A percentile compares a stretch with the other conserved stretches of the same genome.
Conservation (phyloP, 2,797 vertebrate genomes). For the Bucorvus abyssinicus region DNA sequence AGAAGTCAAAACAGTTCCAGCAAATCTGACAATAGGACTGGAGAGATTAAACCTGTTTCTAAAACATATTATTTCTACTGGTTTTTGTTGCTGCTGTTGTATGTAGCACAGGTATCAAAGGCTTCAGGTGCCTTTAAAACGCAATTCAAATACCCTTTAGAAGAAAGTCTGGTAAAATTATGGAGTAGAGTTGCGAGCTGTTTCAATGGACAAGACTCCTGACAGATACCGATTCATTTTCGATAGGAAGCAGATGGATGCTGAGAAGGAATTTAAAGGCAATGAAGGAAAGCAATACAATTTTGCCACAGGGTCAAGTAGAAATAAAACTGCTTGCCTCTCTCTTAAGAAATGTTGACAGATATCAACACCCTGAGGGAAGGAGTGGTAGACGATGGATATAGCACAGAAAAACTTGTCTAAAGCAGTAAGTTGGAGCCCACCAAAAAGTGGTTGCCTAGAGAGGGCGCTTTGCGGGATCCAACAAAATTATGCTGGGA, state of each 20-base stretch:
- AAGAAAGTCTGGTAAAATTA: not conserved
- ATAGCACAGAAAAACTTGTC: constrained; percentile 31
- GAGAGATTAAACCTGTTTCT: not conserved
- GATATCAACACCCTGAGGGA: constrained; percentile 3
- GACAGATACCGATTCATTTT: not conserved
- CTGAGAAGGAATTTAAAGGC: constrained; percentile 2
- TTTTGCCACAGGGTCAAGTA: not conserved
- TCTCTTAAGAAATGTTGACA: constrained; percentile 33
- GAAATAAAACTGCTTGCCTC: constrained; percentile 42
- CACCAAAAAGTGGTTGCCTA: constrained; percentile 39
- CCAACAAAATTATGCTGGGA: not conserved
- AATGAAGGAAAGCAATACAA: constrained; percentile 11
- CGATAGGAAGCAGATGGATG: not conserved
- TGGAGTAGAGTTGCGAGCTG: not conserved
- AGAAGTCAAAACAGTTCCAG: not conserved
- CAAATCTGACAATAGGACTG: not conserved
- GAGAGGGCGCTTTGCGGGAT: constrained; percentile 8
- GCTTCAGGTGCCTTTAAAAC: not conserved
- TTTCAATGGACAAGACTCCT: not conserved
- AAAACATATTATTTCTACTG: not conserved
- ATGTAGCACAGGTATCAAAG: not conserved
- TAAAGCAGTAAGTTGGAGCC: constrained; percentile 20
- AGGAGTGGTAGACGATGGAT: constrained; percentile 1
- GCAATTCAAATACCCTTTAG: not conserved
- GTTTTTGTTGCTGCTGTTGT: not conserved